Percentiles rank a stretch among this genome's conserved stretches.
These are phyloP conservation scores for Drosophila glabriapex DNA, from an alignment of 2,888 invertebrate species.

Conservation along the genomic window DNA sequence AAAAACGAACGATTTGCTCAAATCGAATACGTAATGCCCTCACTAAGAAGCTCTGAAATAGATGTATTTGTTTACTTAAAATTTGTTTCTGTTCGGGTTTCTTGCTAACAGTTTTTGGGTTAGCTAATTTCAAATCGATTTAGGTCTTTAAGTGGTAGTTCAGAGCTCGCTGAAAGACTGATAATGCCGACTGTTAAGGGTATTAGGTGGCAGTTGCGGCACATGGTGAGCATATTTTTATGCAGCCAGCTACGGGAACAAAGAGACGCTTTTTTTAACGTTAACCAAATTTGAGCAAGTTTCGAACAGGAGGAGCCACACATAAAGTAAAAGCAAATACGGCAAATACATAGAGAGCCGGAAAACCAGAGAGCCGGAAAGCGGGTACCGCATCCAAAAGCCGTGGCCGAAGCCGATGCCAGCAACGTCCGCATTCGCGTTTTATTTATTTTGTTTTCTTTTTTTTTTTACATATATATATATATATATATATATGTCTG, in stretches of 20 bases:
- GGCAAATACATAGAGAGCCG: slow-evolving; percentile 37
- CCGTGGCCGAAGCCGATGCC: slow-evolving; percentile 60
- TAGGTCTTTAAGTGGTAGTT: neutral
- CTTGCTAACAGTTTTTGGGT: neutral
- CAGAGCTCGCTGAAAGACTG: neutral
- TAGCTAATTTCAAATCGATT: neutral
- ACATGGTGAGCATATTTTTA: slow-evolving; percentile 45
- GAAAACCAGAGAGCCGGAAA: neutral
- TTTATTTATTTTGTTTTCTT: slow-evolving; percentile 6
- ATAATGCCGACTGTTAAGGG: slow-evolving; percentile 14
- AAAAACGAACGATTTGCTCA: neutral
- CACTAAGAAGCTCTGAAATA: neutral
- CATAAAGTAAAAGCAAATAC: slow-evolving; percentile 61
- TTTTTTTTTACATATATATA: slow-evolving; percentile 14
- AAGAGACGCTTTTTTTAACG: slow-evolving; percentile 41
- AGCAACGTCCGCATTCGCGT: slow-evolving; percentile 73
- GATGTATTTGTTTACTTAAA: accelerated
- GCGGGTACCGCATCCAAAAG: slow-evolving; percentile 38
- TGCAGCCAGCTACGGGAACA: slow-evolving; percentile 45
- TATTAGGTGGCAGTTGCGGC: slow-evolving; percentile 19
- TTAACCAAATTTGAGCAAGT: slow-evolving; percentile 46
- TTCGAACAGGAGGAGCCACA: slow-evolving; percentile 44
- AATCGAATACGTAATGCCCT: slow-evolving; percentile 16
- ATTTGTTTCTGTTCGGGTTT: neutral
- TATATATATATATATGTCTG: neutral